Evolutionary conservation across 2,797 vertebrate species (phyloP).

Genomic region (Lycodopsis pacificus): DNA sequence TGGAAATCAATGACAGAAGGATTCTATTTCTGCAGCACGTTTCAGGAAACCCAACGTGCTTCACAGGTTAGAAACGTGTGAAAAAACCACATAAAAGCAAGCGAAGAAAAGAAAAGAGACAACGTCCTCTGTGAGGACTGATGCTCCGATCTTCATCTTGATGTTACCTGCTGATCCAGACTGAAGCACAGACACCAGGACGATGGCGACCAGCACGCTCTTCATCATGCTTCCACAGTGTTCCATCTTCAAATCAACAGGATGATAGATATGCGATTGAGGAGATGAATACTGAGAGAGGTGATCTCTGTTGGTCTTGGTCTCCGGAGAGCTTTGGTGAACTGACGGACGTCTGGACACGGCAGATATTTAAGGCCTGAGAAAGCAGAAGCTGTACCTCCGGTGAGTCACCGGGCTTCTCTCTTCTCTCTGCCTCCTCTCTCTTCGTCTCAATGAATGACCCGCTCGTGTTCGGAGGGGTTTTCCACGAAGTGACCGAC

Average conservation of each 20-base stretch:
- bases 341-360: slow-evolving; percentile 22
- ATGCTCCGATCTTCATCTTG: too few species aligned
- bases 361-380: slow-evolving; percentile 3
- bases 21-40: too few species aligned
- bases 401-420: slow-evolving; percentile 28
- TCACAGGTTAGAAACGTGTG: too few species aligned
- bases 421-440: neutral
- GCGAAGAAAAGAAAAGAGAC: too few species aligned
- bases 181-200: slow-evolving; percentile 25
- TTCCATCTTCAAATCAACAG: slow-evolving; percentile 30
- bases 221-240: slow-evolving; percentile 31
- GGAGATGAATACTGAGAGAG: neutral
- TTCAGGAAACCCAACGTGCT: too few species aligned
- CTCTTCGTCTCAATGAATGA: slow-evolving; percentile 1
- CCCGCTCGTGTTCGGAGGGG: rapidly evolving
- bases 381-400: slow-evolving; percentile 55
- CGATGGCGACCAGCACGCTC: slow-evolving; percentile 20
- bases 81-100: neutral
- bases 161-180: slow-evolving; percentile 34
- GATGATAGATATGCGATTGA: neutral
- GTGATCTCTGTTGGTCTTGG: neutral
- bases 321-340: slow-evolving; percentile 17
- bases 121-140: too few species aligned
- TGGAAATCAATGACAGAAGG: too few species aligned
- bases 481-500: slow-evolving; percentile 30